phyloP scores from a whole-genome alignment of 2,113 vertebrate genomes.

The Corynorhinus townsendii region DNA sequence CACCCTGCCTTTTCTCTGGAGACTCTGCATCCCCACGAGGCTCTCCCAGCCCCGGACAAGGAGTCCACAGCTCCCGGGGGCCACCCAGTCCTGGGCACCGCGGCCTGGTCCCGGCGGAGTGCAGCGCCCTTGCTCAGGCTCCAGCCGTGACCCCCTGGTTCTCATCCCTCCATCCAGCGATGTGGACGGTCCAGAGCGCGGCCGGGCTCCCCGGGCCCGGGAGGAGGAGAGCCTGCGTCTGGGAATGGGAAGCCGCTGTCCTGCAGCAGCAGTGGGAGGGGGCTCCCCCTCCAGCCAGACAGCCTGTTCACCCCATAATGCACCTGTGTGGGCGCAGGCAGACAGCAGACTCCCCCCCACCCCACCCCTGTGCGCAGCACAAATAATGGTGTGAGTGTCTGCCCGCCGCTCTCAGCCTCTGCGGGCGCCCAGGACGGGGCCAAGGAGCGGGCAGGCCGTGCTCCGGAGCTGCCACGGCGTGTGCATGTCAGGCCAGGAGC shows the following conservation, averaged over 20 bases:
- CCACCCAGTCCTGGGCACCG: background rate
- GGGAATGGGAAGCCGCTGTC: too few species aligned
- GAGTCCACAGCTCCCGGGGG: background rate
- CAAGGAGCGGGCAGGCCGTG: too few species aligned
- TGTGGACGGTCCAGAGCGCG: rapidly evolving
- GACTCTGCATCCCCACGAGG: background rate
- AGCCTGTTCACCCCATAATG: too few species aligned
- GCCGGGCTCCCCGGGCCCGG: background rate
- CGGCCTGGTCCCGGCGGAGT: too few species aligned
- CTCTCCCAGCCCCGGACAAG: background rate
- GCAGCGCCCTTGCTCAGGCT: background rate
- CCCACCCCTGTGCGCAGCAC: rapidly evolving
- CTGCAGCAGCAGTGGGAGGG: too few species aligned
- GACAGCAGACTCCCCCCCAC: rapidly evolving
- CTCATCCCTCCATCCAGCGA: background rate
- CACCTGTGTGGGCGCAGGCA: background rate
- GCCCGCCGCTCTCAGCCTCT: background rate
- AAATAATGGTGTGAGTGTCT: rapidly evolving
- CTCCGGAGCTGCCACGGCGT: too few species aligned
- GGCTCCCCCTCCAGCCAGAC: too few species aligned
- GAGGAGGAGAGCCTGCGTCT: background rate
- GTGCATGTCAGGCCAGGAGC: background rate
- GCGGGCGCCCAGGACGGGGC: background rate
- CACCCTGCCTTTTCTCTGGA: background rate
- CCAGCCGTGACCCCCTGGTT: rapidly evolving